phyloP scores from a whole-genome alignment of 1,140 invertebrate genomes.

The Leptinotarsa undecemlineata region DNA sequence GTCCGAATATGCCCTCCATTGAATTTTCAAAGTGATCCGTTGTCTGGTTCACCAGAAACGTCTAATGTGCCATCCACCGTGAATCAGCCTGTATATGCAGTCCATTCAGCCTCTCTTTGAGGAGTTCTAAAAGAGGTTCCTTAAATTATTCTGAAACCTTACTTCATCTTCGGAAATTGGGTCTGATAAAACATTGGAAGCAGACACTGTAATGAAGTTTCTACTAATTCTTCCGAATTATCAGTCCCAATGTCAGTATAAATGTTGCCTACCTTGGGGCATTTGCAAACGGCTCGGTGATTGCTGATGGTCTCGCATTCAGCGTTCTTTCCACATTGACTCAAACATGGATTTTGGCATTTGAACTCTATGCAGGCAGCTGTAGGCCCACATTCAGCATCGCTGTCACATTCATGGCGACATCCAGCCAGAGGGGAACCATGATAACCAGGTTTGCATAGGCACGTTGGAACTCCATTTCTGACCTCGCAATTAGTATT shows the following conservation, averaged over 20 bases:
- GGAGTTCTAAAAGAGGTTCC: too few species aligned
- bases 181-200: not conserved
- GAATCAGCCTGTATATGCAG: too few species aligned
- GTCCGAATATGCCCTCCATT: too few species aligned
- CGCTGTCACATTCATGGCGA: conserved; percentile 76
- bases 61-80: too few species aligned
- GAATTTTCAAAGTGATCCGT: too few species aligned
- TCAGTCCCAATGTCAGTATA: not conserved
- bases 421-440: conserved; percentile 77
- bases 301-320: conserved; percentile 74
- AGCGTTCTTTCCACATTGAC: conserved; percentile 77
- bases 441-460: conserved; percentile 65
- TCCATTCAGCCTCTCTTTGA: too few species aligned
- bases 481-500: conserved; percentile 80
- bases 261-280: conserved; percentile 67
- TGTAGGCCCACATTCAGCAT: conserved; percentile 71
- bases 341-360: conserved; percentile 76
- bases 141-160: not conserved
- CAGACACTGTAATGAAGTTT: not conserved
- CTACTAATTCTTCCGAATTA: not conserved
- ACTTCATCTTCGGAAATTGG: too few species aligned
- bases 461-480: conserved; percentile 73
- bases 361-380: conserved; percentile 75
- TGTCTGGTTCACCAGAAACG: too few species aligned
- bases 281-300: conserved; percentile 79